phyloP scores from a whole-genome alignment of 2,888 invertebrate genomes.

The Pristionchus exspectatus region DNA sequence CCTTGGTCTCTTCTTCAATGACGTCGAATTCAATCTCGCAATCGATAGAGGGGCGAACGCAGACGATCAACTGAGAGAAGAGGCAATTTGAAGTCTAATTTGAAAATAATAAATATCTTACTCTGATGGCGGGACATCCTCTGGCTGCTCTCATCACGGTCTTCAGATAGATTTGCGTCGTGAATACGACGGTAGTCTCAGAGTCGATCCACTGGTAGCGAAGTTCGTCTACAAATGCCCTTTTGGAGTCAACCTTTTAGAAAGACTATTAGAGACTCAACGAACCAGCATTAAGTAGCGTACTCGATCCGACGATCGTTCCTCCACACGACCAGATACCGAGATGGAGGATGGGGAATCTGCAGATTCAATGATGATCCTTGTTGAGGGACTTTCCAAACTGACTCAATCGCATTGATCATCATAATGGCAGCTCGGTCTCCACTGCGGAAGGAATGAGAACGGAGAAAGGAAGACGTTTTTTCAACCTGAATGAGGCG shows the following conservation, averaged over 20 bases:
- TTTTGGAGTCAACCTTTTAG: background rate
- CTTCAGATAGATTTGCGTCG: conserved; percentile 4
- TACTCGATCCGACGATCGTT: conserved; percentile 7
- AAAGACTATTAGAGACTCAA: background rate
- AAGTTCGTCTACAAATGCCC: background rate
- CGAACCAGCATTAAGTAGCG: background rate
- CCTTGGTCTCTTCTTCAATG: conserved; percentile 7
- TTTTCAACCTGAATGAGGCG: background rate
- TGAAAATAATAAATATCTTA: background rate
- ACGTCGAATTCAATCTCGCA: background rate
- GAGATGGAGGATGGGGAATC: conserved; percentile 17
- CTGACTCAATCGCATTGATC: background rate
- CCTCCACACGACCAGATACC: conserved; percentile 30
- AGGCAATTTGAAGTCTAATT: background rate
- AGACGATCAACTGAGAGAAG: conserved; percentile 8
- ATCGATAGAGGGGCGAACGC: background rate
- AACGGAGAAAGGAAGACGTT: background rate
- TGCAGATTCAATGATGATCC: background rate
- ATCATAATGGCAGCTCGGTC: conserved; percentile 1
- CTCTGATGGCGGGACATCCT: conserved; percentile 20
- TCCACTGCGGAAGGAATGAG: conserved; percentile 34
- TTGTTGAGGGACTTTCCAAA: background rate
- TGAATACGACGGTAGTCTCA: background rate
- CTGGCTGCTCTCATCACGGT: conserved; percentile 31
- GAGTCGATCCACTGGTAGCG: conserved; percentile 38